Evolutionary conservation across 2,888 invertebrate genomes (phyloP), one percentile per base, ranked within the genome.

Genomic region (Ormyrus thymus): DNA sequence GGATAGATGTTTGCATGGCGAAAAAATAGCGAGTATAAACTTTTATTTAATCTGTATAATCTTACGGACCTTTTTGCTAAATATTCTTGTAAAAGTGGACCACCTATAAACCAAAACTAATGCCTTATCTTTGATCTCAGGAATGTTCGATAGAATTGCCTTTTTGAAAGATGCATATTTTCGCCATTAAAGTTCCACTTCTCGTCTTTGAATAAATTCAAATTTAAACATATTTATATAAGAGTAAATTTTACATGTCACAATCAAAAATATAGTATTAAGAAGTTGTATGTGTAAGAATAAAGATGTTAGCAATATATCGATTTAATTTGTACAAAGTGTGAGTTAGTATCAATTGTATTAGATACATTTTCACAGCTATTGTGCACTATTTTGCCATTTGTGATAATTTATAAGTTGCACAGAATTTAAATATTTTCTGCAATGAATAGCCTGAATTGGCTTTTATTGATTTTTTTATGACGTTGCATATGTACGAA

Each of bases 41-140:
- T 55, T 66, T 15, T 46, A 66, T n/a, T n/a, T 72, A 55, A 4
- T 74, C 50, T 55, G 45, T 50, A 11, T 48, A 69, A 29, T 53
- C 51, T 51, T 11, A 73, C 11, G 11, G 46, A 58, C n/a, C 11
- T 15, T 46, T 48, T 50, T 73, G 48, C 46, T 56, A 51, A 48
- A 68, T 58, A 64, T 64, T 62, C 29, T 69, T 62, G 13, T 56
- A 69, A 68, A 58, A 59, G 70, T 70, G 77, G 77, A 74, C 70
- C 68, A 66, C 50, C 59, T 69, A 10, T 58, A 53, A 78, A 78
- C 71, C 80, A 81, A 81, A 29, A 81, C 66, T 72, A 78, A 81
- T 76, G 79, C 79, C 74, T 81, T 81, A 78, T 69, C 68, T 79
- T 53, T 79, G 79, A 81, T 81, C 81, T 81, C 81, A 81, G 62